Evolutionary conservation across 2,888 invertebrate species (phyloP).

Genomic region (Drosophila quinaria): DNA sequence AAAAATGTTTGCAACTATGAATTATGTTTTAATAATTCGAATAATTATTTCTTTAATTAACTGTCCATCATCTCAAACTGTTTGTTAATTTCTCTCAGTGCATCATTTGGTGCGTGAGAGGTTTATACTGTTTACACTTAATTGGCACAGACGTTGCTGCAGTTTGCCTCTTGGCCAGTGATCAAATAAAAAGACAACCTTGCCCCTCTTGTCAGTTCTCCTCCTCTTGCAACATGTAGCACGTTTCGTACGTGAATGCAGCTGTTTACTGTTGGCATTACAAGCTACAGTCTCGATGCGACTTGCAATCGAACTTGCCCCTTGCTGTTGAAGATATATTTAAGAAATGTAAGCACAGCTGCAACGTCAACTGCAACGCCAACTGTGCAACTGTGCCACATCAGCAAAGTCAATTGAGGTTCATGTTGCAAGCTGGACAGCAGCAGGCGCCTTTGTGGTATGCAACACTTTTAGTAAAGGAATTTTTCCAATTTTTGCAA

Average conservation of each 20-base stretch:
- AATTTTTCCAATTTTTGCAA: not conserved
- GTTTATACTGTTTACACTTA: slow-evolving; percentile 61
- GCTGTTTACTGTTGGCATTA: slow-evolving; percentile 43
- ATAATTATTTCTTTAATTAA: too few relatives aligned
- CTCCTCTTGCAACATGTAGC: slow-evolving; percentile 18
- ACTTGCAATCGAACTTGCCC: slow-evolving; percentile 18
- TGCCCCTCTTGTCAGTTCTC: not conserved
- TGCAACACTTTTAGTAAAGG: slow-evolving; percentile 28
- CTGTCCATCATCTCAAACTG: too few relatives aligned
- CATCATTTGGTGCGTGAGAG: slow-evolving; percentile 31
- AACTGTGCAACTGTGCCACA: slow-evolving; percentile 32
- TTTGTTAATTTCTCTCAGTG: slow-evolving; percentile 7
- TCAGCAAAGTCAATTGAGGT: slow-evolving; percentile 42
- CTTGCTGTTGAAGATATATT: slow-evolving; percentile 30
- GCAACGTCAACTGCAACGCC: slow-evolving; percentile 18
- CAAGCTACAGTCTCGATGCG: slow-evolving; percentile 17
- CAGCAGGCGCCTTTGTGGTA: slow-evolving; percentile 26
- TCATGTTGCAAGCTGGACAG: slow-evolving; percentile 17
- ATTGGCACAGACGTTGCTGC: slow-evolving; percentile 41
- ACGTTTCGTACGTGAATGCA: slow-evolving; percentile 40
- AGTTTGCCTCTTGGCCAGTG: slow-evolving; percentile 29
- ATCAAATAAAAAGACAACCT: slow-evolving; percentile 32
- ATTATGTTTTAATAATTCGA: too few relatives aligned
- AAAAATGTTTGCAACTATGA: too few relatives aligned
- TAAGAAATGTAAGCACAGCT: slow-evolving; percentile 43